A percentile compares a stretch with the other conserved stretches of the same genome.
phyloP scores from a whole-genome alignment of 2,888 invertebrate species.

The Zaprionus obscuricornis region DNA sequence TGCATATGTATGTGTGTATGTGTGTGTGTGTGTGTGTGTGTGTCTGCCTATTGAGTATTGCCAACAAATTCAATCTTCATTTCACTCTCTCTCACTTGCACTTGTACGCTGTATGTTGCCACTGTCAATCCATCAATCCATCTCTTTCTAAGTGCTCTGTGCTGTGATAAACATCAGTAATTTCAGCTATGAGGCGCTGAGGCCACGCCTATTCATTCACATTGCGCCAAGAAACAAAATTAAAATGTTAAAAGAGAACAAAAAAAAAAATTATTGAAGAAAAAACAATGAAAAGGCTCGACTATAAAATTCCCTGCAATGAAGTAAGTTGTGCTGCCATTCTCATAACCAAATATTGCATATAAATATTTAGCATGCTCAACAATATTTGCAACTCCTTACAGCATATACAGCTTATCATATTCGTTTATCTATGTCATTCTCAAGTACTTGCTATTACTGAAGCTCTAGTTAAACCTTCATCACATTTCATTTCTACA shows the following conservation, averaged over 20 bases:
- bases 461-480: no score
- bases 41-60: not conserved
- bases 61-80: slow-evolving; percentile 1
- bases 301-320: not conserved
- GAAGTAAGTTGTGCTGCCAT: no score
- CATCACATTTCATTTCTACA: no score
- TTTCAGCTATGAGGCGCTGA: slow-evolving; percentile 46
- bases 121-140: not conserved
- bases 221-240: slow-evolving; percentile 59
- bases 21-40: slow-evolving; percentile 3
- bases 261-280: not conserved
- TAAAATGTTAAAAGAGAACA: slow-evolving; percentile 37
- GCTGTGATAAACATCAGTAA: slow-evolving; percentile 76
- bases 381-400: no score
- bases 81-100: not conserved
- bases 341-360: no score
- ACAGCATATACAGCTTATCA: no score
- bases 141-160: slow-evolving; percentile 29
- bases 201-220: slow-evolving; percentile 54
- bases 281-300: not conserved
- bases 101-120: no score
- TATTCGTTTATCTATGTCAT: no score
- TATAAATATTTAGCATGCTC: no score
- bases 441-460: no score
- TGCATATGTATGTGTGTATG: slow-evolving; percentile 33